Conservation (phyloP, 1,140 invertebrate species). For the Galendromus occidentalis region DNA sequence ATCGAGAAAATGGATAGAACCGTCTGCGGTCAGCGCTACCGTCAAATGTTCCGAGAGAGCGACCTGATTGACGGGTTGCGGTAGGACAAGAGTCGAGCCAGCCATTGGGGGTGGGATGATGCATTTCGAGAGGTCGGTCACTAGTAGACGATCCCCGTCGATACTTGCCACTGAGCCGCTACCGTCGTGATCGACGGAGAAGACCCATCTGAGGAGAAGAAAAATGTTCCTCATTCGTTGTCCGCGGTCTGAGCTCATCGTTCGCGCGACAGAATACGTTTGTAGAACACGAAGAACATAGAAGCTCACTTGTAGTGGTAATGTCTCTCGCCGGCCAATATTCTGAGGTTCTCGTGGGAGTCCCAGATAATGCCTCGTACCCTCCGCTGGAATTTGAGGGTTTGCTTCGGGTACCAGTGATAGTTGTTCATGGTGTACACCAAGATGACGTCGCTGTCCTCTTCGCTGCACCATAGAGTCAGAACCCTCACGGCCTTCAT, state of each 20-base stretch:
- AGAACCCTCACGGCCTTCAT: conserved; percentile 43
- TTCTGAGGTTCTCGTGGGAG: not conserved
- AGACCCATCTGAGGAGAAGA: not conserved
- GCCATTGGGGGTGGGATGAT: not conserved
- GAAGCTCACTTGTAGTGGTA: not conserved
- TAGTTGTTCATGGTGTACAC: conserved; percentile 66
- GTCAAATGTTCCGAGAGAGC: not conserved
- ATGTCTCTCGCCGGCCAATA: not conserved
- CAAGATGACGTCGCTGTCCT: conserved; percentile 32
- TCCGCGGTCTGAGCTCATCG: too few relatives aligned
- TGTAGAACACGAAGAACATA: too few relatives aligned
- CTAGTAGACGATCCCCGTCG: not conserved
- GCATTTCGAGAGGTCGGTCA: not conserved
- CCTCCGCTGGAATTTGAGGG: conserved; percentile 32
- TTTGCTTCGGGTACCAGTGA: conserved; percentile 74
- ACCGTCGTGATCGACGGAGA: not conserved
- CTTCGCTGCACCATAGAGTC: conserved; percentile 19
- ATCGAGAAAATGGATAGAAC: not conserved
- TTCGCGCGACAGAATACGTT: too few relatives aligned
- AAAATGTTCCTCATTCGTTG: too few relatives aligned
- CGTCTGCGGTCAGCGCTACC: not conserved
- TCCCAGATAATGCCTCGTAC: conserved; percentile 29
- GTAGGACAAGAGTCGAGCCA: not conserved
- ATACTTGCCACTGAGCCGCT: not conserved
- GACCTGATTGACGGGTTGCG: not conserved